Evolutionary conservation across 1,140 invertebrate species (phyloP).

Genomic region (Heterodera schachtii): DNA sequence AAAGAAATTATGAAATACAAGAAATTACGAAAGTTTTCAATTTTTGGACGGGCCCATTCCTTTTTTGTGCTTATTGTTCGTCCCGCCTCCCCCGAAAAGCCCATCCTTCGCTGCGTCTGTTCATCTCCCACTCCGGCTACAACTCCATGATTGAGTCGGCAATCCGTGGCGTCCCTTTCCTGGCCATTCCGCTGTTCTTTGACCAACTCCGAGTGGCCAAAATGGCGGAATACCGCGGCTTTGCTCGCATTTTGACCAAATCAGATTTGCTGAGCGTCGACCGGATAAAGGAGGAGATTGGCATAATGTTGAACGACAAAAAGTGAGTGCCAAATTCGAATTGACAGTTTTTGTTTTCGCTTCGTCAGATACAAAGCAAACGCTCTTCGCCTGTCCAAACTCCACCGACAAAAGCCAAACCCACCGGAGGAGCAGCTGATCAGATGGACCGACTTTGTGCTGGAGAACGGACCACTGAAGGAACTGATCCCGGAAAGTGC

Average conservation of each 20-base stretch:
- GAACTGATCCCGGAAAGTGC: conserved; percentile 41
- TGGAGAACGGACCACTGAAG: conserved; percentile 41
- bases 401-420: conserved; percentile 42
- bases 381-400: conserved; percentile 33
- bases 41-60: too few species aligned
- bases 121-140: conserved; percentile 54
- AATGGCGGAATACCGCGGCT: conserved; percentile 46
- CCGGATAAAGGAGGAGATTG: conserved; percentile 30
- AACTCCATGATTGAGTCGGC: conserved; percentile 51
- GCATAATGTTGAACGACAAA: conserved; percentile 28
- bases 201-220: conserved; percentile 56
- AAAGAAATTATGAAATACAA: too few species aligned
- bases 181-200: conserved; percentile 51
- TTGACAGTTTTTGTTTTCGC: neutral
- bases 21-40: too few species aligned
- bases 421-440: conserved; percentile 46
- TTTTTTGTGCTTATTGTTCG: conserved; percentile 11
- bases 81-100: conserved; percentile 5
- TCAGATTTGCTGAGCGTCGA: conserved; percentile 28
- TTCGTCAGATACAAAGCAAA: conserved; percentile 39
- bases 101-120: conserved; percentile 45
- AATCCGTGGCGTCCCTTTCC: conserved; percentile 45
- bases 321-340: conserved; percentile 7
- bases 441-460: conserved; percentile 51
- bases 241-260: conserved; percentile 32